These are phyloP conservation scores for Limnodromus scolopaceus DNA, from an alignment of 2,797 vertebrate species.

Conservation along the genomic window DNA sequence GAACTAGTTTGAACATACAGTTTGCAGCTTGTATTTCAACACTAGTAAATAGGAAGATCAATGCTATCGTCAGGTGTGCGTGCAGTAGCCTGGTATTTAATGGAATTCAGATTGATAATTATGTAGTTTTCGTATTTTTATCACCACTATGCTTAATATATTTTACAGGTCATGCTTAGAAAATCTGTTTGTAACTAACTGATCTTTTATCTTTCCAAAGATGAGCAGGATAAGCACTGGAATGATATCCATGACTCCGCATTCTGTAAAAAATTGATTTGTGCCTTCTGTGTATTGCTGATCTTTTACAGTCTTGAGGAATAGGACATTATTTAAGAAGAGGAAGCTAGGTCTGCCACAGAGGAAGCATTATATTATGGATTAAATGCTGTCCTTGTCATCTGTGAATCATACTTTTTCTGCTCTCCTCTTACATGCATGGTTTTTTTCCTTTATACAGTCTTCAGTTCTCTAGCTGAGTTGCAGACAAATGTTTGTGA, in stretches of 20 bases:
- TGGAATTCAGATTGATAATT: not conserved
- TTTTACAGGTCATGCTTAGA: not conserved
- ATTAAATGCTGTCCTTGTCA: slow-evolving; percentile 8
- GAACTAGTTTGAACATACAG: not conserved
- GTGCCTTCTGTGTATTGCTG: not conserved
- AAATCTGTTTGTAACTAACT: not conserved
- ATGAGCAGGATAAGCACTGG: not conserved
- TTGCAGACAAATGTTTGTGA: not conserved
- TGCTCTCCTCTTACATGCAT: not conserved
- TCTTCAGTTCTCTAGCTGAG: not conserved
- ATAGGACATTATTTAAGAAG: not conserved
- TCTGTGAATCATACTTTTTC: not conserved
- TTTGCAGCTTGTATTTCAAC: not conserved
- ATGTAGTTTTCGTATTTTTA: not conserved
- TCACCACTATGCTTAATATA: not conserved
- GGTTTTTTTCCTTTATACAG: not conserved
- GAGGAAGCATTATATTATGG: not conserved
- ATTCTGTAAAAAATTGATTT: not conserved
- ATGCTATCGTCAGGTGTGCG: not conserved
- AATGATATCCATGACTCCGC: not conserved
- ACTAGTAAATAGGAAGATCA: not conserved
- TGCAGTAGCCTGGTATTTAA: not conserved
- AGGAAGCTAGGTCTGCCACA: not conserved
- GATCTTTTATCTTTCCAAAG: not conserved
- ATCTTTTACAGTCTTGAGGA: not conserved